Evolutionary conservation across 2,888 invertebrate genomes (phyloP).

Genomic region (Peribatodes rhomboidaria): DNA sequence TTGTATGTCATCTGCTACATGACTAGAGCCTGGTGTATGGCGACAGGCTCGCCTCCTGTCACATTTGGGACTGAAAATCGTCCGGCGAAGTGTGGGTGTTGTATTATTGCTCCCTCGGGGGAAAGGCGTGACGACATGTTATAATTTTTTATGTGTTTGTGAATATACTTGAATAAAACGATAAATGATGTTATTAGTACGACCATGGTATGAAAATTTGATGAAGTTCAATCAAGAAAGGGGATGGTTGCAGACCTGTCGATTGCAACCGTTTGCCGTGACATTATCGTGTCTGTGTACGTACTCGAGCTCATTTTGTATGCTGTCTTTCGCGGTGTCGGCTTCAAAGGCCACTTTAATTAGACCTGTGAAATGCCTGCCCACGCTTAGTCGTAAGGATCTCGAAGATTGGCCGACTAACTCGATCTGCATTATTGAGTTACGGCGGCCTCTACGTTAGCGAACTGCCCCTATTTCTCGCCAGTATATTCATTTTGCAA

Average conservation of each 20-base stretch:
- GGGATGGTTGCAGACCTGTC: constrained; percentile 77
- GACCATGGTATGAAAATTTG: constrained; percentile 58
- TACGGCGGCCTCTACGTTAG: constrained; percentile 72
- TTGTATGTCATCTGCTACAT: too few species aligned
- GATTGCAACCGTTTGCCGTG: constrained; percentile 77
- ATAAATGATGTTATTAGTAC: constrained; percentile 15
- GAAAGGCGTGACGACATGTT: too few species aligned
- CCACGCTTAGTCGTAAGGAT: constrained; percentile 12
- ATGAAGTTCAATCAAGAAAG: constrained; percentile 58
- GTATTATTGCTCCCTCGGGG: too few species aligned
- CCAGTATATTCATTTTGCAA: constrained; percentile 85
- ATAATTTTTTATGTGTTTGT: too few species aligned
- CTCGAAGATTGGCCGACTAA: constrained; percentile 48
- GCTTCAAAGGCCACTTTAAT: constrained; percentile 54
- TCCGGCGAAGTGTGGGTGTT: too few species aligned
- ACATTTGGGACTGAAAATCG: too few species aligned
- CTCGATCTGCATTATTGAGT: constrained; percentile 77
- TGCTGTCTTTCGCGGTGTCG: constrained; percentile 72
- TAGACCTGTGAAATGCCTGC: constrained; percentile 52
- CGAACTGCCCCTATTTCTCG: constrained; percentile 85
- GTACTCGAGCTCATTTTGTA: constrained; percentile 67
- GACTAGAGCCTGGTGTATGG: too few species aligned
- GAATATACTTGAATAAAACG: constrained; percentile 22
- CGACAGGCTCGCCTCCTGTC: too few species aligned
- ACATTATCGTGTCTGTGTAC: constrained; percentile 80